Percentiles rank a stretch among this genome's conserved stretches.
These are phyloP conservation scores for Dryocosmus kuriphilus DNA, from an alignment of 2,888 invertebrate genomes.

Conservation along the genomic window DNA sequence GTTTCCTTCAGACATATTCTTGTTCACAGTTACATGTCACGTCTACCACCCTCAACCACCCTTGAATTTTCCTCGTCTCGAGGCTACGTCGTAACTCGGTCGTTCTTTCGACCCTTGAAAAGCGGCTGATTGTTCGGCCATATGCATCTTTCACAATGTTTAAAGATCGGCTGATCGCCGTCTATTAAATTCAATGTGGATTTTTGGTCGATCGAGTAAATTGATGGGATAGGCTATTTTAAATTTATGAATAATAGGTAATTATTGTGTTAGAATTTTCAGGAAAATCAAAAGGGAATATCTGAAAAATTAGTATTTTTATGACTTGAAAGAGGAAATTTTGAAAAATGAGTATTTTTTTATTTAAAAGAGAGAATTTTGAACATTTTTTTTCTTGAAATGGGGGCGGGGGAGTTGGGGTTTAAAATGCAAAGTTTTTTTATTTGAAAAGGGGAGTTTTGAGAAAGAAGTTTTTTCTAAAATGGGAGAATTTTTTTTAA, in stretches of 20 bases:
- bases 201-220: not conserved
- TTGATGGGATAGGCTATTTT: not conserved
- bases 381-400: too few relatives aligned
- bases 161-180: not conserved
- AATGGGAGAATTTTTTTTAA: too few relatives aligned
- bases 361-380: too few relatives aligned
- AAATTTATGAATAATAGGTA: not conserved
- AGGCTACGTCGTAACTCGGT: conserved; percentile 10
- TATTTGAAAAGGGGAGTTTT: too few relatives aligned
- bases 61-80: not conserved
- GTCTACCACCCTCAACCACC: conserved; percentile 9
- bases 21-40: conserved; percentile 27
- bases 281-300: too few relatives aligned
- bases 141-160: conserved; percentile 13
- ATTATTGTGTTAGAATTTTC: too few relatives aligned
- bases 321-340: too few relatives aligned
- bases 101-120: not conserved
- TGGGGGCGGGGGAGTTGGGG: too few relatives aligned
- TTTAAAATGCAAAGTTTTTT: too few relatives aligned
- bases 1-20: not conserved
- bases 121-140: not conserved
- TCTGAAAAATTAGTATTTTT: too few relatives aligned
- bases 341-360: too few relatives aligned
- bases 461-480: too few relatives aligned
- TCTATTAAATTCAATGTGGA: not conserved